A percentile compares a stretch with the other conserved stretches of the same genome.
Evolutionary conservation across 2,797 vertebrate genomes (phyloP).

Genomic region (Hylomyscus alleni): DNA sequence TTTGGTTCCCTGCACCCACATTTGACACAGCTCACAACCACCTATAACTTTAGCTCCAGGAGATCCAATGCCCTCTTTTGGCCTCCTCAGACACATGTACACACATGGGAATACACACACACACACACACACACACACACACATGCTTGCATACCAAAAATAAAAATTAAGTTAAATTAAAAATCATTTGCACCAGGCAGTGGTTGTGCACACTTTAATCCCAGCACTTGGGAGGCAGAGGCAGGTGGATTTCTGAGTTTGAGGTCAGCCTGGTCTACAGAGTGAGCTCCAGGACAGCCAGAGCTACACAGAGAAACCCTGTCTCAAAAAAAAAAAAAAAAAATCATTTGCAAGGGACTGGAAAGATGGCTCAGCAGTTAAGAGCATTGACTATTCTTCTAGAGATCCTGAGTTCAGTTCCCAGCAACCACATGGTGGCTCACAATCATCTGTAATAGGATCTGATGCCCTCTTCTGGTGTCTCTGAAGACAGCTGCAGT

Average conservation of each 20-base stretch:
- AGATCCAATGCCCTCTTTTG: not conserved
- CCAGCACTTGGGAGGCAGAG: too few relatives aligned
- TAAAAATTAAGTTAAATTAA: not conserved
- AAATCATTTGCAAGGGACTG: too few relatives aligned
- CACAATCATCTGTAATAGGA: too few relatives aligned
- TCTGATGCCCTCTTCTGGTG: too few relatives aligned
- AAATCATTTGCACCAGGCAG: not conserved
- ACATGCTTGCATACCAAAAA: not conserved
- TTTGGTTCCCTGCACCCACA: not conserved
- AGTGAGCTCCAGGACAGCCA: too few relatives aligned
- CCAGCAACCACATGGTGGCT: not conserved
- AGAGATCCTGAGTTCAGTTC: not conserved
- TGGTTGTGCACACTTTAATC: too few relatives aligned
- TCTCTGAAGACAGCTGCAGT: too few relatives aligned
- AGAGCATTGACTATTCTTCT: not conserved
- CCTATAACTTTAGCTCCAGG: not conserved
- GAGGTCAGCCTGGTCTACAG: too few relatives aligned
- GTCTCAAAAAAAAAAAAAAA: too few relatives aligned
- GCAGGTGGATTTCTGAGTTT: too few relatives aligned
- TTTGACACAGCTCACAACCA: not conserved
- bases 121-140: accelerated
- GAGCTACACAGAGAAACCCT: too few relatives aligned
- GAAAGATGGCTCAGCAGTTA: not conserved
- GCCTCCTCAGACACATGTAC: not conserved
- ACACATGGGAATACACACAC: not conserved